Base-by-base conservation (phyloP, 92 coral and sea anemone genomes). In the Epizoanthus fatuus region DNA sequence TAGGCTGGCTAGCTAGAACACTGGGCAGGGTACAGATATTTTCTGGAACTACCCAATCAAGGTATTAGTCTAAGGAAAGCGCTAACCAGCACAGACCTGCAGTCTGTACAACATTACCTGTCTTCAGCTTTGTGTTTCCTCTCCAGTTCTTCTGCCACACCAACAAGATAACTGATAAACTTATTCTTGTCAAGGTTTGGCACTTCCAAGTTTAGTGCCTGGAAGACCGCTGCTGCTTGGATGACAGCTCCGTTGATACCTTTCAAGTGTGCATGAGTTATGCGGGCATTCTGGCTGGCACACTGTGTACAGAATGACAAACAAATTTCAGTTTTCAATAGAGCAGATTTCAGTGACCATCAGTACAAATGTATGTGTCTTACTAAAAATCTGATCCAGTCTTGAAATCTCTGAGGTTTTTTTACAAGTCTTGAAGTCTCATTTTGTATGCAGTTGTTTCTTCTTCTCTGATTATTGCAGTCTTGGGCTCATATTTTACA, bases 221-320 rank as follows among this genome's bases (percentile, higher is more conserved):
- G 87, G 49, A 84, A 85, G 53, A 97, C 91, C 4, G 99, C 99
- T 65, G 84, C 88, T 15, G 99, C 97, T 84, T 97, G 99, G 10
- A 97, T 87, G 32, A 97, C 86, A 22, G 99, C 98, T 44, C 99
- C 99, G 60, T 93, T 86, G 5, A 97, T 91, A 39, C 99, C 99
- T 22, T 63, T 92, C 15, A 86, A 73, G 57, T 97, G 99, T 7
- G 97, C 91, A 80, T 97, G 99, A 22, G 99, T 97, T 16, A 97
- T 85, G 53, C 86, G 76, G 15, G 99, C 96, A 93, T 89, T 97
- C 68, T 89, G 80, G 7, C 80, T 53, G 7, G 98, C 93, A 93
- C 72, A 83, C 99, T 97, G 63, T 5, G 60, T 25, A 16, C 9
- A 68, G 14, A 87, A 1, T 70, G 29, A 69, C 47, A 54, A 22